A percentile compares a stretch with the other conserved stretches of the same genome.
These are phyloP conservation scores for Rhinogobio ventralis DNA, from an alignment of 2,797 vertebrate genomes.

Conservation along the genomic window DNA sequence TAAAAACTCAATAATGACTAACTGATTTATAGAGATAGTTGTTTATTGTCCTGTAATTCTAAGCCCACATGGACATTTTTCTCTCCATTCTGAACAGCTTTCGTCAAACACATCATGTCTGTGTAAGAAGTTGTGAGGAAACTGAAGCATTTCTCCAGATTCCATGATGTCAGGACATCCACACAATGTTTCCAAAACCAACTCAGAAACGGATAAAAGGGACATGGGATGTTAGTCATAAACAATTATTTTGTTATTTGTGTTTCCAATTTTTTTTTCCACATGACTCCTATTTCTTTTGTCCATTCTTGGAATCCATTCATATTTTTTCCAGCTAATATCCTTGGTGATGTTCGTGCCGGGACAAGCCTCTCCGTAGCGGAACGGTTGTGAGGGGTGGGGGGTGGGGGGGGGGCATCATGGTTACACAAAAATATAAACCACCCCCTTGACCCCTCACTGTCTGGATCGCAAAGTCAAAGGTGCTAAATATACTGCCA, in stretches of 20 bases:
- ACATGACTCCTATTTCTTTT: slow-evolving; percentile 69
- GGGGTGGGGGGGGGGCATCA: slow-evolving; percentile 57
- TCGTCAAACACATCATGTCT: slow-evolving; percentile 99
- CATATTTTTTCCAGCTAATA: slow-evolving; percentile 51
- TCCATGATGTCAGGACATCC: slow-evolving; percentile 84
- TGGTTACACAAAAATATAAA: slow-evolving; percentile 29
- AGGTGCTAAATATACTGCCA: slow-evolving; percentile 69
- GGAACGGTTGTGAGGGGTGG: slow-evolving; percentile 67
- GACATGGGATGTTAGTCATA: slow-evolving; percentile 82
- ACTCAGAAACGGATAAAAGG: slow-evolving; percentile 78
- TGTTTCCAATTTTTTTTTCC: slow-evolving; percentile 63
- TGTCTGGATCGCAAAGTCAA: slow-evolving; percentile 61
- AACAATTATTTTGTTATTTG: slow-evolving; percentile 73
- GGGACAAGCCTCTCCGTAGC: slow-evolving; percentile 63
- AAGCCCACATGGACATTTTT: neutral
- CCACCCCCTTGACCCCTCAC: slow-evolving; percentile 54
- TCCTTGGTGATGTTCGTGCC: slow-evolving; percentile 56
- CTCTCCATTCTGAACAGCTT: slow-evolving; percentile 79
- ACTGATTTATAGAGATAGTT: neutral
- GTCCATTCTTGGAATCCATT: slow-evolving; percentile 61
- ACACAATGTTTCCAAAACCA: slow-evolving; percentile 76
- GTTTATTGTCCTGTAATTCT: slow-evolving; percentile 3
- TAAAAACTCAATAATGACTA: neutral
- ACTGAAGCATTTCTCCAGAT: slow-evolving; percentile 75
- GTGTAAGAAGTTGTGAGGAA: slow-evolving; percentile 82